These are phyloP conservation scores for Desmodus rotundus DNA, from an alignment of 2,113 vertebrate genomes.

Conservation along the genomic window DNA sequence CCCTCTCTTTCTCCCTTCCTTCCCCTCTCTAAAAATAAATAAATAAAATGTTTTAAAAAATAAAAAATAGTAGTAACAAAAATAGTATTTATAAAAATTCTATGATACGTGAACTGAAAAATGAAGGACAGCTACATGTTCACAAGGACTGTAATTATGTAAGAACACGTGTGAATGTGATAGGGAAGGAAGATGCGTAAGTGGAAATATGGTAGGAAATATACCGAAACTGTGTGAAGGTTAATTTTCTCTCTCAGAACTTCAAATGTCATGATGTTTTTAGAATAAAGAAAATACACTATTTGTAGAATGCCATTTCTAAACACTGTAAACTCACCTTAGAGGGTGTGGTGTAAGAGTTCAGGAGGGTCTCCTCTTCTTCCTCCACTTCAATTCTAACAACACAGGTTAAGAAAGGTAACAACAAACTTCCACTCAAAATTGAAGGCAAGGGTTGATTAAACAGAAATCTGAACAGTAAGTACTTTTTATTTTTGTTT, in stretches of 20 bases:
- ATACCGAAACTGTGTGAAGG: background rate
- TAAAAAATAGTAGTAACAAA: background rate
- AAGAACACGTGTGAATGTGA: background rate
- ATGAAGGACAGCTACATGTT: background rate
- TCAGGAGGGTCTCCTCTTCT: slow-evolving; percentile 89
- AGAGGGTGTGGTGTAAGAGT: slow-evolving; percentile 89
- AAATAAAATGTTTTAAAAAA: no score
- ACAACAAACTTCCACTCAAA: background rate
- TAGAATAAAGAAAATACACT: background rate
- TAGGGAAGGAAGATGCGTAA: background rate
- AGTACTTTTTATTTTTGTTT: background rate
- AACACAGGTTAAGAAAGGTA: slow-evolving; percentile 30
- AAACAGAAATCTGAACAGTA: background rate
- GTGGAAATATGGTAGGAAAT: background rate
- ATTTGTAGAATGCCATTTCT: background rate
- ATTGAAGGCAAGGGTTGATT: background rate
- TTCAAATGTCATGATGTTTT: background rate
- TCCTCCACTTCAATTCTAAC: slow-evolving; percentile 87
- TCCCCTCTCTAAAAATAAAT: no score
- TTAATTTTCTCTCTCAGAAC: background rate
- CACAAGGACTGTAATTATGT: background rate
- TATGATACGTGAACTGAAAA: background rate
- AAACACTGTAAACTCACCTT: slow-evolving; percentile 79
- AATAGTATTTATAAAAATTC: background rate
- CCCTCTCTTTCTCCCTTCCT: no score